Conservation (phyloP, 2,888 invertebrate species). For the Tricholauxania praeusta region DNA sequence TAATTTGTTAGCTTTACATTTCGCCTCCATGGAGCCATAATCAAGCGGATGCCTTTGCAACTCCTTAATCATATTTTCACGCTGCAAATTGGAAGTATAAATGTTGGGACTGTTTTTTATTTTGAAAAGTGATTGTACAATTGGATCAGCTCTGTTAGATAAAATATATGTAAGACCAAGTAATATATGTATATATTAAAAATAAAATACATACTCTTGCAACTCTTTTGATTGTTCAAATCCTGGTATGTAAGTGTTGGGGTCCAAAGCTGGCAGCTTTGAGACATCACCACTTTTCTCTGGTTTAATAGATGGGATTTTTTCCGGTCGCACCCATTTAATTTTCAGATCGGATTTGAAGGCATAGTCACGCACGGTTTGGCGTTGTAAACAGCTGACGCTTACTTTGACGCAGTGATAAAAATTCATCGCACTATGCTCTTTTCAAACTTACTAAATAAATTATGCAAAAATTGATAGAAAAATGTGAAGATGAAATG, state of each 20-base stretch:
- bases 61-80: slow-evolving; percentile 71
- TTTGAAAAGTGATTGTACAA: slow-evolving; percentile 78
- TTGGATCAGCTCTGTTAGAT: slow-evolving; percentile 74
- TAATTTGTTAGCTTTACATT: slow-evolving; percentile 70
- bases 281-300: slow-evolving; percentile 80
- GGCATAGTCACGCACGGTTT: slow-evolving; percentile 65
- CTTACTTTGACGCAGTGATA: slow-evolving; percentile 50
- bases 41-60: slow-evolving; percentile 81
- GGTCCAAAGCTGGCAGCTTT: slow-evolving; percentile 70
- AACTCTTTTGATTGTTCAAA: slow-evolving; percentile 77
- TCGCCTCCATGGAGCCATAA: slow-evolving; percentile 77
- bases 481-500: not conserved
- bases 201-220: slow-evolving; percentile 70
- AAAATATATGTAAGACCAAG: not conserved
- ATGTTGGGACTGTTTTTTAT: slow-evolving; percentile 76
- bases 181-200: too few relatives aligned
- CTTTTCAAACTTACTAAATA: not conserved
- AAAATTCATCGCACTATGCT: slow-evolving; percentile 44
- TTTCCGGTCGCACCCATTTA: slow-evolving; percentile 82
- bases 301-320: slow-evolving; percentile 75
- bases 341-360: slow-evolving; percentile 81
- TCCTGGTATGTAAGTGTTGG: slow-evolving; percentile 69
- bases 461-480: not conserved
- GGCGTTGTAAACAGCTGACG: slow-evolving; percentile 49
- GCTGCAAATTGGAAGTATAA: slow-evolving; percentile 70